Conservation (phyloP, 2,797 vertebrate species). For the Pelobates cultripes region DNA sequence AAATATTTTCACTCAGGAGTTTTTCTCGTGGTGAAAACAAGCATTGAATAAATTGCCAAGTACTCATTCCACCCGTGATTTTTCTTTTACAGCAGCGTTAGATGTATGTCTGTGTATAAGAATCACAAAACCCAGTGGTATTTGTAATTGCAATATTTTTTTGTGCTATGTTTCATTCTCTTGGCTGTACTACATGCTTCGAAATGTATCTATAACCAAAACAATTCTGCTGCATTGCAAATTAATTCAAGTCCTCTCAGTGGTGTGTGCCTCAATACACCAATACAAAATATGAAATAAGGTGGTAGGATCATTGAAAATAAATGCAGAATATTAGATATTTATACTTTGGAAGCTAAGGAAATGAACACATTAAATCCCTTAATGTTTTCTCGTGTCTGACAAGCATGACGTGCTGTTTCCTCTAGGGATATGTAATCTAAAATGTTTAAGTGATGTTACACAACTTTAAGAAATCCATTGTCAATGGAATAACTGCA, state of each 20-base stretch:
- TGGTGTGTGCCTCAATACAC: background rate
- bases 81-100: too few relatives aligned
- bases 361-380: constrained; percentile 7
- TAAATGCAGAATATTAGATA: constrained; percentile 3
- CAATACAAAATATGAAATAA: background rate
- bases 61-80: too few relatives aligned
- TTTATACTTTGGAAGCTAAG: background rate
- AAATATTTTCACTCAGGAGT: too few relatives aligned
- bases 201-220: too few relatives aligned
- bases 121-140: too few relatives aligned
- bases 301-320: background rate
- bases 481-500: constrained; percentile 10
- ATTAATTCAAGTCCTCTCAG: background rate
- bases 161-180: too few relatives aligned
- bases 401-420: constrained; percentile 5
- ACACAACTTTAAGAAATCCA: constrained; percentile 12
- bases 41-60: too few relatives aligned
- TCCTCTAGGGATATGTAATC: constrained; percentile 8
- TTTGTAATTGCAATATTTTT: too few relatives aligned
- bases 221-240: too few relatives aligned
- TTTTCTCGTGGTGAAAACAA: too few relatives aligned
- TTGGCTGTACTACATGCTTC: too few relatives aligned
- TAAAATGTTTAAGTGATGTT: constrained; percentile 27
- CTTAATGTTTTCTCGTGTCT: background rate
- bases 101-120: too few relatives aligned